A percentile compares a stretch with the other conserved stretches of the same genome.
phyloP scores from a whole-genome alignment of 2,113 vertebrate species.

The Ophiodon elongatus region DNA sequence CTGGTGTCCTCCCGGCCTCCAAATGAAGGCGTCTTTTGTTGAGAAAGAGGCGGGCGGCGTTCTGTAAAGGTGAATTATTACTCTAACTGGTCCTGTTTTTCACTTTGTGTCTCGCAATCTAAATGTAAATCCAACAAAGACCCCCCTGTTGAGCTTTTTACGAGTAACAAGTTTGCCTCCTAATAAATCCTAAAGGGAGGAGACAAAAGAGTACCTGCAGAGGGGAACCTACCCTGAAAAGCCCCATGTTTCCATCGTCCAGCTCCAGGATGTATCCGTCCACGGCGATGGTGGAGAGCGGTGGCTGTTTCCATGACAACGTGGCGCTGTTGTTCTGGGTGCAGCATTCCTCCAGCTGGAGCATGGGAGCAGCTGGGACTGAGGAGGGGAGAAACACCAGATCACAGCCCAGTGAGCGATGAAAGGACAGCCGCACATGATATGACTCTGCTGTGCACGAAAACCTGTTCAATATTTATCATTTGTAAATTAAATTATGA shows the following conservation, averaged over 20 bases:
- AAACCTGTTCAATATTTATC: conserved; percentile 15
- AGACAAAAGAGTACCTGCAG: conserved; percentile 9
- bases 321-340: conserved; percentile 98
- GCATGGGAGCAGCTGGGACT: conserved; percentile 95
- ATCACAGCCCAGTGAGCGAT: conserved; percentile 54
- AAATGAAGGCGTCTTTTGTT: conserved; percentile 50
- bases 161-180: not conserved
- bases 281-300: conserved; percentile 92
- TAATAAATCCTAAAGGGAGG: too few relatives aligned
- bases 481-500: not conserved
- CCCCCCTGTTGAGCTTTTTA: not conserved
- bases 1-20: conserved; percentile 42
- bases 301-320: conserved; percentile 98
- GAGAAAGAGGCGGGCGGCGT: not conserved
- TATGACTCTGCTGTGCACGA: not conserved
- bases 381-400: conserved; percentile 77
- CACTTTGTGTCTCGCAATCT: conserved; percentile 7
- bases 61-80: conserved; percentile 50
- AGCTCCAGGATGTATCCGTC: conserved; percentile 98
- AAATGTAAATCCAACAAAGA: conserved; percentile 16
- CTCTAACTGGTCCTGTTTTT: conserved; percentile 13
- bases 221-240: conserved; percentile 90
- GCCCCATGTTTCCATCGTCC: conserved; percentile 94
- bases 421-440: conserved; percentile 5
- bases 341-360: conserved; percentile 98